Evolutionary conservation across 2,113 vertebrate genomes (phyloP).

Genomic region (Xyliphius kryptos): DNA sequence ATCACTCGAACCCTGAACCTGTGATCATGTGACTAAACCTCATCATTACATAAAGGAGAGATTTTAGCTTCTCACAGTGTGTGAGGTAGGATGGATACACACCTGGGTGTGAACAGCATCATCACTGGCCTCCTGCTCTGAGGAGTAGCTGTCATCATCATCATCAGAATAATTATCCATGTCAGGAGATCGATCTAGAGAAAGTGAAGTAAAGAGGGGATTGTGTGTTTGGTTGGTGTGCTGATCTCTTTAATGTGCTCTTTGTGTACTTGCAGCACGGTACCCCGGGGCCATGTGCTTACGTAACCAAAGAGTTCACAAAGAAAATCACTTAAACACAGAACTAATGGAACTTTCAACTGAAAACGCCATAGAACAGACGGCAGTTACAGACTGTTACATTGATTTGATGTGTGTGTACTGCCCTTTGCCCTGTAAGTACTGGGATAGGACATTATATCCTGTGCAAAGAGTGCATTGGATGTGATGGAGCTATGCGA

Average conservation of each 20-base stretch:
- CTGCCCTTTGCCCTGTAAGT: no score
- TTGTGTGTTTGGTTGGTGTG: no score
- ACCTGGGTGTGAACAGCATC: constrained; percentile 53
- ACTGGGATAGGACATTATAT: no score
- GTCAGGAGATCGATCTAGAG: constrained; percentile 53
- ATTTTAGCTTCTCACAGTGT: neutral
- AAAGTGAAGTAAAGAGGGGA: no score
- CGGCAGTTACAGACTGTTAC: no score
- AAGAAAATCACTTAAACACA: constrained; percentile 1
- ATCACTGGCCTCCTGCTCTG: constrained; percentile 56
- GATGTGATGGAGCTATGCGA: no score
- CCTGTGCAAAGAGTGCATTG: no score
- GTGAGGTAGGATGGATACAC: neutral
- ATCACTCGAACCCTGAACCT: no score
- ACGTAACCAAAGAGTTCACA: constrained; percentile 14
- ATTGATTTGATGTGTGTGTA: no score
- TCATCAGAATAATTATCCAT: constrained; percentile 58
- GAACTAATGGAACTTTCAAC: constrained; percentile 24
- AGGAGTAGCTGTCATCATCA: constrained; percentile 57
- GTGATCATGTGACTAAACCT: no score
- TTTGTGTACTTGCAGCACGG: constrained; percentile 21
- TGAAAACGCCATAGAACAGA: neutral
- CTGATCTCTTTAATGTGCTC: constrained; percentile 35
- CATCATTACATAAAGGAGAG: no score
- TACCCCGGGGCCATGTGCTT: constrained; percentile 17